These are phyloP conservation scores for Neopipo cinnamomea DNA, from an alignment of 2,113 vertebrate species.

Conservation along the genomic window DNA sequence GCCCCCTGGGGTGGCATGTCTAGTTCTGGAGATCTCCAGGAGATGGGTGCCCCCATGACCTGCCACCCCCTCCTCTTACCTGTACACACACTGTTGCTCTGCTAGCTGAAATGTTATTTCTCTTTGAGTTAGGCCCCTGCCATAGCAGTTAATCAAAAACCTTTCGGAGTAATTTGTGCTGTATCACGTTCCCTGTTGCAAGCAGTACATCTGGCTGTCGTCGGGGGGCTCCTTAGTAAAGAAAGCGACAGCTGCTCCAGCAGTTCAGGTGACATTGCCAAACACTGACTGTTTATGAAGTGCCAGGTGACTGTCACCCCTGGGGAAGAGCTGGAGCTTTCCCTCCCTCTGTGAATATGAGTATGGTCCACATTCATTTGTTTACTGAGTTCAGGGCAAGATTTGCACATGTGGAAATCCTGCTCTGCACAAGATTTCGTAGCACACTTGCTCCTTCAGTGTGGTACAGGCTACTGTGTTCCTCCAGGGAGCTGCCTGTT, in stretches of 20 bases:
- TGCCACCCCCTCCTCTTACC: background rate
- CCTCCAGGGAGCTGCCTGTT: background rate
- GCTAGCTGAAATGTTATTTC: fast-evolving
- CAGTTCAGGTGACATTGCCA: background rate
- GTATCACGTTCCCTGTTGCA: background rate
- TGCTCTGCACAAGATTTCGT: fast-evolving
- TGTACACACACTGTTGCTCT: fast-evolving
- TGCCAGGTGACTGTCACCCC: background rate
- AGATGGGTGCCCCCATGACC: background rate
- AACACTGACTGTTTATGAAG: fast-evolving
- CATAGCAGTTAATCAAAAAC: background rate
- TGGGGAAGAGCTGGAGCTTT: background rate
- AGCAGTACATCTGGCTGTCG: background rate
- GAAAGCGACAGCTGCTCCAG: background rate
- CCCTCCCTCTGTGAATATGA: fast-evolving
- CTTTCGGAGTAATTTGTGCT: background rate
- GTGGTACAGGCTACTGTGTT: background rate
- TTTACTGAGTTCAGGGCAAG: background rate
- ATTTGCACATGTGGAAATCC: background rate
- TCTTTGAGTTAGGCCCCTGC: background rate
- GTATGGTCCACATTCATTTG: fast-evolving
- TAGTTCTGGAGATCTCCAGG: background rate
- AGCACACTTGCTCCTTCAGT: background rate
- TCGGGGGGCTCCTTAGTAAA: background rate
- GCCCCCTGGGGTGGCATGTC: background rate